Percentiles rank a stretch among this genome's conserved stretches.
These are phyloP conservation scores for Helarctos malayanus DNA, from an alignment of 2,797 vertebrate genomes.

Conservation along the genomic window DNA sequence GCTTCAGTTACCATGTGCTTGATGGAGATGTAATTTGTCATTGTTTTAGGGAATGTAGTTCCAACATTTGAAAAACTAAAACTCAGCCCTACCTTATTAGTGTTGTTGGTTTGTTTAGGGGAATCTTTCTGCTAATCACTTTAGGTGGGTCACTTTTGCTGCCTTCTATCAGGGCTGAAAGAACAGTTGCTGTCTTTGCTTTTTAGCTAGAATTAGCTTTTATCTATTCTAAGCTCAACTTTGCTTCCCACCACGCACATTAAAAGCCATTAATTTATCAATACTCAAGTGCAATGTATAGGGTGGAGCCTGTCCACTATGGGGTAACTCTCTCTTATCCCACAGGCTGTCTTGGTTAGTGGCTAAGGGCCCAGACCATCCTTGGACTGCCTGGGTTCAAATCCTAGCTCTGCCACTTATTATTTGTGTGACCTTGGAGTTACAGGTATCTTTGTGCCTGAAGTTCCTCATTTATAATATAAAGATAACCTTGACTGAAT, in stretches of 20 bases:
- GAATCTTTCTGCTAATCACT: constrained; percentile 41
- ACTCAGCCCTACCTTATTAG: not conserved
- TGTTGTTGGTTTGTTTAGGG: not conserved
- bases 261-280: not conserved
- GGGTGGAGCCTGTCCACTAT: not conserved
- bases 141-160: not conserved
- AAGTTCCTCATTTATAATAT: not conserved
- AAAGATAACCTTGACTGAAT: not conserved
- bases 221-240: constrained; percentile 25
- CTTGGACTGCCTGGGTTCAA: not conserved
- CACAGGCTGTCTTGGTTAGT: not conserved
- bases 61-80: constrained; percentile 56
- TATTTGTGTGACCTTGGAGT: constrained; percentile 16
- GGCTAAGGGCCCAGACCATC: not conserved
- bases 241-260: not conserved
- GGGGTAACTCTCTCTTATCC: not conserved
- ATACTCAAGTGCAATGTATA: not conserved
- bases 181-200: not conserved
- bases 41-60: constrained; percentile 57
- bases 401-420: constrained; percentile 8
- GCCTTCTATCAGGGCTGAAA: not conserved
- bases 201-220: constrained; percentile 52
- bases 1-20: constrained; percentile 61
- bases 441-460: not conserved
- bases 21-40: constrained; percentile 71